Conservation (phyloP, 2,888 invertebrate genomes). For the Agrilus biguttatus region DNA sequence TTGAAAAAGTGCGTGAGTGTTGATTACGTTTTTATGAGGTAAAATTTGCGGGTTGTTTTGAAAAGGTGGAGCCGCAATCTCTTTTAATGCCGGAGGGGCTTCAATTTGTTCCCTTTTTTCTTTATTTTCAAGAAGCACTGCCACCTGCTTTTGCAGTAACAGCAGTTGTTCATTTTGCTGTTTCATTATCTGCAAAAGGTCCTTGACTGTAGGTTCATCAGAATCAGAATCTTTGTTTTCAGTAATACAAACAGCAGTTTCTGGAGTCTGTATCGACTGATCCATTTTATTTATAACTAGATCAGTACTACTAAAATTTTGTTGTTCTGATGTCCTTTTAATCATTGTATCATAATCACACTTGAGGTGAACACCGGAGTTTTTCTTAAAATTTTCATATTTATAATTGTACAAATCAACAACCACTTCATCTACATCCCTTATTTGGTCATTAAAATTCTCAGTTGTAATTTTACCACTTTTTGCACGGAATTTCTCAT, state of each 20-base stretch:
- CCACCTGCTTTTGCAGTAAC: conserved; percentile 47
- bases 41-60: conserved; percentile 6
- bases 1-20: conserved; percentile 16
- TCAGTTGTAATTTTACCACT: too few relatives aligned
- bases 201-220: conserved; percentile 40
- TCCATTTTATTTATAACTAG: conserved; percentile 29
- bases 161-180: conserved; percentile 53
- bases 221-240: conserved; percentile 16
- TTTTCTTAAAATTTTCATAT: conserved; percentile 11
- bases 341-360: conserved; percentile 1
- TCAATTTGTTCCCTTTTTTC: conserved; percentile 17
- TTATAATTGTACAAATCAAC: conserved; percentile 8
- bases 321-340: conserved; percentile 1
- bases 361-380: background rate
- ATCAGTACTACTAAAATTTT: conserved; percentile 28
- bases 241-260: conserved; percentile 24
- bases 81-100: conserved; percentile 9
- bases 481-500: background rate
- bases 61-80: conserved; percentile 7
- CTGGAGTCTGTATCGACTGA: conserved; percentile 24
- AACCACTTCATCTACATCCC: background rate
- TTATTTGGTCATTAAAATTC: too few relatives aligned
- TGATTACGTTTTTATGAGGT: conserved; percentile 6
- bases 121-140: conserved; percentile 33
- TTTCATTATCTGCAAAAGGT: conserved; percentile 49